Percentiles rank a stretch among this genome's conserved stretches.
Conservation (phyloP, 2,888 invertebrate genomes). For the Leptothorax acervorum region DNA sequence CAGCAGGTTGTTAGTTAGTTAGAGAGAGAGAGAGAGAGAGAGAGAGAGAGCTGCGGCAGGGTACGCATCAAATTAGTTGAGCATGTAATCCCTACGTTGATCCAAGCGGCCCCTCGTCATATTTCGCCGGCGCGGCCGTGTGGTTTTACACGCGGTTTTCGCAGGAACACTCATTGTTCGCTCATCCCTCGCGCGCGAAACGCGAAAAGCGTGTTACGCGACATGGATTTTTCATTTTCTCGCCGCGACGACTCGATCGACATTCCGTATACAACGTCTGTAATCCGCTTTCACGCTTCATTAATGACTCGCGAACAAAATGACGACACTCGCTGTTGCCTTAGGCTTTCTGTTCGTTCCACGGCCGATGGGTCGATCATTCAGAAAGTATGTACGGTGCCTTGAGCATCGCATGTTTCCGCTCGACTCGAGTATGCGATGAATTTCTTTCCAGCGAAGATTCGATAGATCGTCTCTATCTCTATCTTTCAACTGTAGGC, state of each 20-base stretch:
- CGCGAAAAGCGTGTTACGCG: slow-evolving; percentile 14
- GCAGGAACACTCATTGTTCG: background rate
- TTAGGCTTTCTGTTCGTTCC: background rate
- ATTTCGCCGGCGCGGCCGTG: slow-evolving; percentile 1
- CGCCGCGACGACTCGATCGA: slow-evolving; percentile 5
- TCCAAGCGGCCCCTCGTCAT: slow-evolving; percentile 31
- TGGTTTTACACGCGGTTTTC: slow-evolving; percentile 19
- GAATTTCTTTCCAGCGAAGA: background rate
- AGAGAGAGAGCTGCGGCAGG: background rate
- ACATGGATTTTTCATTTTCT: slow-evolving; percentile 7
- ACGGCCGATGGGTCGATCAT: background rate
- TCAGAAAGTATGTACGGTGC: background rate
- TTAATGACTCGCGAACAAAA: slow-evolving; percentile 28
- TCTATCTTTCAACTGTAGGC: background rate
- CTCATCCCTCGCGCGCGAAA: slow-evolving; percentile 3
- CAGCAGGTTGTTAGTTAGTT: background rate
- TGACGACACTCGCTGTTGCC: background rate
- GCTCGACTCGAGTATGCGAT: background rate
- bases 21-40: slow-evolving; percentile 2
- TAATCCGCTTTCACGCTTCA: slow-evolving; percentile 34
- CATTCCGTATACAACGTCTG: background rate
- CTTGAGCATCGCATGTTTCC: background rate
- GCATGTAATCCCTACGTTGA: slow-evolving; percentile 51
- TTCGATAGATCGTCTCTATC: background rate
- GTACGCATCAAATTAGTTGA: slow-evolving; percentile 43